Conservation (phyloP, 2,113 vertebrate species). For the Sylvilagus bachmani region DNA sequence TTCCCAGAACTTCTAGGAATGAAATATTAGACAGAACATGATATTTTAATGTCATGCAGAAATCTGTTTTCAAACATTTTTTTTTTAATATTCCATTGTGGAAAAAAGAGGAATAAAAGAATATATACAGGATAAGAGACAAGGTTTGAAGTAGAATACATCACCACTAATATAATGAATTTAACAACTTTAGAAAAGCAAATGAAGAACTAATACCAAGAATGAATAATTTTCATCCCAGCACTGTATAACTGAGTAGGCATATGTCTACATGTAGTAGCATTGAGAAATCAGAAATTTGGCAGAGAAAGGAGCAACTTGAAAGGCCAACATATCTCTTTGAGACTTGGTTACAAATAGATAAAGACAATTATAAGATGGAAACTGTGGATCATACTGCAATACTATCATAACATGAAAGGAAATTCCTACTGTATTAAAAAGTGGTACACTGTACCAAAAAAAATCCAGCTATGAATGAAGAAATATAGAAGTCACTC, state of each 20-base stretch:
- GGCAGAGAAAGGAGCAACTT: rapidly evolving
- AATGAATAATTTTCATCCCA: rapidly evolving
- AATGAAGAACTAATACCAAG: neutral
- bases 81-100: neutral
- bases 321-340: neutral
- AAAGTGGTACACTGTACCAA: neutral
- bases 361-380: neutral
- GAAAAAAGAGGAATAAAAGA: neutral
- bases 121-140: neutral
- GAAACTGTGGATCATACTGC: neutral
- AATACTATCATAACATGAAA: neutral
- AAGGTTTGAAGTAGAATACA: neutral
- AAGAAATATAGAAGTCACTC: neutral
- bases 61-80: neutral
- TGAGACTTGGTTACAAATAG: neutral
- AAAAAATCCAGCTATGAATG: neutral
- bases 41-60: neutral
- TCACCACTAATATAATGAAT: neutral
- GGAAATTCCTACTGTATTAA: neutral
- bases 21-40: neutral
- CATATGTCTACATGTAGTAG: neutral
- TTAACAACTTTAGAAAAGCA: neutral
- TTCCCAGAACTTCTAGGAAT: neutral
- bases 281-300: too few relatives aligned
- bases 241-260: neutral